Base-by-base conservation (phyloP, 2,113 vertebrate genomes). In the Sialia sialis region DNA sequence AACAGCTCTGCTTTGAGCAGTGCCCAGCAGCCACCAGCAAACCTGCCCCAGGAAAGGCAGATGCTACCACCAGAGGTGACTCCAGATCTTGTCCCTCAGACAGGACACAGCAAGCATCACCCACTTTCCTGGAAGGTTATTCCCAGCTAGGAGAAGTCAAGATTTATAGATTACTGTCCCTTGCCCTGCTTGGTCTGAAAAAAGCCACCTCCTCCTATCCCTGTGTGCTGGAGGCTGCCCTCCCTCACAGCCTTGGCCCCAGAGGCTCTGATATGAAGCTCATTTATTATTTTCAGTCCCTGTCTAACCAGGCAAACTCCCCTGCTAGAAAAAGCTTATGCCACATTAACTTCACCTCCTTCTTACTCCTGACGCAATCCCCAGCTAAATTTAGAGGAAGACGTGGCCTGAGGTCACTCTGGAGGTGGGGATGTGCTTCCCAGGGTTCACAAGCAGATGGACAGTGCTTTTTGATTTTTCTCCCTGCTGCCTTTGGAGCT, bases 331-430 rank as follows among this genome's bases (percentile, higher is more conserved):
- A 67, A 83, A 93, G 72, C 91, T 89, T 29, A 43, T 86, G 94
- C 68, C 84, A 87, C 77, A 73, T 89, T 89, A 94, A 90, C 68
- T 84, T 95, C 87, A 91, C 93, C 94, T 96, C 91, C 94, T 83
- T 84, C 80, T 60, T 54, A 67, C 63, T 94, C 67, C 7, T 95
- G 95, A 95, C 34, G 76, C 76, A 88, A 93, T 90, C 59, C 74
- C 72, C 68, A 69, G 89, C 93, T 95, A 90, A 92, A 95, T 89
- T 87, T 90, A 94, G 96, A 95, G 67, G 73, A 43, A 89, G 51
- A 83, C 10, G 3, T 58, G 46, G 89, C 89, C 91, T 86, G 34
- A 66, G 86, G 93, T 89, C 91, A 77, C 80, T 94, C 44, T 49
- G 91, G 93, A 96, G 68, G 80, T 84, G 73, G 80, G 62, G 72